phyloP scores from a whole-genome alignment of 2,888 invertebrate species.

The Chymomyza procnemis region DNA sequence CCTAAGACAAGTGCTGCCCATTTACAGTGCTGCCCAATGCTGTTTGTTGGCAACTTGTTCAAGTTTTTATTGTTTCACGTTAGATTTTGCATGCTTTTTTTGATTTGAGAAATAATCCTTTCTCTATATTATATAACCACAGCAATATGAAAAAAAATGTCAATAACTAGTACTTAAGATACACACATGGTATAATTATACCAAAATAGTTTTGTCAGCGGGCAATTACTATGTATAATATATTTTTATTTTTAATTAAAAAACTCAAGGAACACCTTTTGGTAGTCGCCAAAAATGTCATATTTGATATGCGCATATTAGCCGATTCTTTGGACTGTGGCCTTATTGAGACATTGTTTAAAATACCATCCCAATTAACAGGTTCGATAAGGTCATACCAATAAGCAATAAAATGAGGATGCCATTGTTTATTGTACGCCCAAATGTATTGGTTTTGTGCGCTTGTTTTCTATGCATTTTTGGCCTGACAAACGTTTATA shows the following conservation, averaged over 20 bases:
- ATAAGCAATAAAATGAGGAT: conserved; percentile 56
- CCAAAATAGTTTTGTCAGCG: conserved; percentile 23
- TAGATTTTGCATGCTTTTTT: conserved; percentile 68
- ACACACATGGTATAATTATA: conserved; percentile 7
- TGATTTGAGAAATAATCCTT: conserved; percentile 11
- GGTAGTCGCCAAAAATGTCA: background rate
- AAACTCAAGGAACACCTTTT: background rate
- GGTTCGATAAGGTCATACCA: background rate
- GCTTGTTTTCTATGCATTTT: conserved; percentile 46
- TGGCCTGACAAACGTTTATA: background rate
- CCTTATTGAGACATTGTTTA: background rate
- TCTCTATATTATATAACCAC: conserved; percentile 47
- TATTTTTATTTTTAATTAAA: background rate
- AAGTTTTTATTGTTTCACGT: conserved; percentile 59
- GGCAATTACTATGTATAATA: background rate
- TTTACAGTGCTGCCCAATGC: background rate
- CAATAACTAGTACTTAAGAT: conserved; percentile 45
- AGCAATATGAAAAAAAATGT: conserved; percentile 57
- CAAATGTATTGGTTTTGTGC: conserved; percentile 12
- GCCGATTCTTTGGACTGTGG: conserved; percentile 19
- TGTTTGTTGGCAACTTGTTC: conserved; percentile 32
- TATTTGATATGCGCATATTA: conserved; percentile 17
- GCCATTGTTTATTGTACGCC: conserved; percentile 50
- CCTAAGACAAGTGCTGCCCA: background rate
- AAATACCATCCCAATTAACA: background rate